Percentiles rank a stretch among this genome's conserved stretches.
These are phyloP conservation scores for Paratilapia polleni DNA, from an alignment of 2,113 vertebrate species.

Conservation along the genomic window DNA sequence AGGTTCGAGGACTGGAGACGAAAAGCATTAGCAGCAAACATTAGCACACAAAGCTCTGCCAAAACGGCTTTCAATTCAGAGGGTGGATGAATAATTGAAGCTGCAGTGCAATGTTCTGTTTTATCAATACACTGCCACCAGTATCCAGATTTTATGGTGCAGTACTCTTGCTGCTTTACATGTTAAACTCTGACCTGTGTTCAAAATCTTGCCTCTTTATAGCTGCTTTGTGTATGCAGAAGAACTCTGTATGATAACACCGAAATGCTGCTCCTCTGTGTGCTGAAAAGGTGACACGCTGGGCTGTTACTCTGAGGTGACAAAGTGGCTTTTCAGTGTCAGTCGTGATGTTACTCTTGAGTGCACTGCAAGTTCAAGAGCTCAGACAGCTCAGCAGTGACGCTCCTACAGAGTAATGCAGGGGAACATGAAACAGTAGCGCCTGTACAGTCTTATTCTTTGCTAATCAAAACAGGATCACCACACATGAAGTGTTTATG, in stretches of 20 bases:
- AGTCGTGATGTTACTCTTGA: not conserved
- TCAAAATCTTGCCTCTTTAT: not conserved
- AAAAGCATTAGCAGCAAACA: slow-evolving; percentile 7
- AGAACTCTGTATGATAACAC: not conserved
- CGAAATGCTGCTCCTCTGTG: not conserved
- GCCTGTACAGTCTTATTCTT: not conserved
- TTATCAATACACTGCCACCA: not conserved
- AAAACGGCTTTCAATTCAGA: not conserved
- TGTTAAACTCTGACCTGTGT: not conserved
- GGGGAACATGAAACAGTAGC: not conserved
- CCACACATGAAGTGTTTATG: not conserved
- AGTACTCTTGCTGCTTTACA: not conserved
- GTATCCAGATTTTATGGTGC: not conserved
- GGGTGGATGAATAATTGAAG: not conserved
- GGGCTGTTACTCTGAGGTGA: not conserved
- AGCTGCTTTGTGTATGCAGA: not conserved
- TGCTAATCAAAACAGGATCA: not conserved
- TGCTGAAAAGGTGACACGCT: not conserved
- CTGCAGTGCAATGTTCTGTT: not conserved
- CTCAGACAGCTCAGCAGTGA: not conserved
- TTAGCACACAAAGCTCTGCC: slow-evolving; percentile 17
- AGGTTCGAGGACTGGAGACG: slow-evolving; percentile 24
- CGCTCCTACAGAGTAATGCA: not conserved
- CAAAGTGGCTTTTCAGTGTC: too few relatives aligned
- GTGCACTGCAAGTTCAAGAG: not conserved